Evolutionary conservation across 2,888 invertebrate species (phyloP).

Genomic region (Chymomyza procnemis): DNA sequence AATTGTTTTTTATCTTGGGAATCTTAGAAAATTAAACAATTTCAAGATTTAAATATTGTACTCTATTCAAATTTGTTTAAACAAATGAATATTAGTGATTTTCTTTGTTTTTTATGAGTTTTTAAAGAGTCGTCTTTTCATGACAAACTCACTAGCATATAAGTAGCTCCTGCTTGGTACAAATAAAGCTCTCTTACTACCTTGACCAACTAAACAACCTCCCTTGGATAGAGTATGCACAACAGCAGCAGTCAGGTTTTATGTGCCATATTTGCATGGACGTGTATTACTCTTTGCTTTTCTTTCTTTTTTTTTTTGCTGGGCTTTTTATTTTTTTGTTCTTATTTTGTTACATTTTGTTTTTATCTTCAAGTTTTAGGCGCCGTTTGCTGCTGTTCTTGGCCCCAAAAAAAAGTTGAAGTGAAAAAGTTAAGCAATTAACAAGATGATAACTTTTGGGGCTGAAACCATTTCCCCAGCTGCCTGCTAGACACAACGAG

Average conservation of each 20-base stretch:
- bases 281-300: conserved; percentile 17
- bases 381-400: conserved; percentile 7
- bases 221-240: neutral
- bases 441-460: conserved; percentile 74
- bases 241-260: conserved; percentile 11
- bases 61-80: too few relatives aligned
- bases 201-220: neutral
- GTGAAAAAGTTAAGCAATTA: conserved; percentile 76
- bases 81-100: too few relatives aligned
- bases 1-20: too few relatives aligned
- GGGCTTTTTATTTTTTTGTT: conserved; percentile 6
- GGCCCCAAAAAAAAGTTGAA: conserved; percentile 61
- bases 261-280: conserved; percentile 52
- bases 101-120: too few relatives aligned
- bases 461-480: neutral
- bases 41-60: too few relatives aligned
- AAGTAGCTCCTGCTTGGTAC: too few relatives aligned
- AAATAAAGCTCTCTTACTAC: too few relatives aligned
- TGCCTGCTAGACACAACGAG: neutral
- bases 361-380: conserved; percentile 17
- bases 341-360: conserved; percentile 35
- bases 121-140: too few relatives aligned
- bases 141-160: too few relatives aligned
- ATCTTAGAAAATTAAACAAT: too few relatives aligned
- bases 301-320: conserved; percentile 19